phyloP scores from a whole-genome alignment of 1,140 invertebrate genomes.

The Pissodes strobi region DNA sequence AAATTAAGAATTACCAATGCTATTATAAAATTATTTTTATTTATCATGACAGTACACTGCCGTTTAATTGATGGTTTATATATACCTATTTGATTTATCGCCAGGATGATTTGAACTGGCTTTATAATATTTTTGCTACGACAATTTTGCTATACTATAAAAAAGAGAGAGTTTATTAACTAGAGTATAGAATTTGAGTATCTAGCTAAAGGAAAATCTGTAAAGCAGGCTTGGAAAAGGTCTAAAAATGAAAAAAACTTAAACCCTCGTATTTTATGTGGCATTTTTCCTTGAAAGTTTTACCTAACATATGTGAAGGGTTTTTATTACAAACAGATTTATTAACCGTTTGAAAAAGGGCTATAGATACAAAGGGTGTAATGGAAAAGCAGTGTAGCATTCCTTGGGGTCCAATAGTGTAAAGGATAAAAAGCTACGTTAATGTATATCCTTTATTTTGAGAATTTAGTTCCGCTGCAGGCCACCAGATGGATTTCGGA shows the following conservation, averaged over 20 bases:
- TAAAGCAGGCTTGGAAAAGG: too few relatives aligned
- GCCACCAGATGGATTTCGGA: constrained; percentile 31
- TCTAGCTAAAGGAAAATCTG: constrained; percentile 7
- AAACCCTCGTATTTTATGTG: constrained; percentile 11
- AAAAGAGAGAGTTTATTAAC: too few relatives aligned
- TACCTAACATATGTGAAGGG: constrained; percentile 24
- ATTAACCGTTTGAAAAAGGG: constrained; percentile 31
- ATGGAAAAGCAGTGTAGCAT: constrained; percentile 32
- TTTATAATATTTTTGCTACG: too few relatives aligned
- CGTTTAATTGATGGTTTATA: too few relatives aligned
- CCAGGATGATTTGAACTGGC: too few relatives aligned
- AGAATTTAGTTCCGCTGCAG: constrained; percentile 26
- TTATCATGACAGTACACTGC: too few relatives aligned
- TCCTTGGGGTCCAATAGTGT: constrained; percentile 30
- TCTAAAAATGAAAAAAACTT: constrained; percentile 21
- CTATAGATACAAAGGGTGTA: constrained; percentile 32
- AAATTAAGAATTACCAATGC: too few relatives aligned
- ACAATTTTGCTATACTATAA: too few relatives aligned
- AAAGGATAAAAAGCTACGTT: constrained; percentile 25
- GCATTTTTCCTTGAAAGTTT: constrained; percentile 24
- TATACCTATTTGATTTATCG: too few relatives aligned
- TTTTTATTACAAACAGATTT: constrained; percentile 34
- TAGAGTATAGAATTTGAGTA: too few relatives aligned
- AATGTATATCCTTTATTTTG: constrained; percentile 35
- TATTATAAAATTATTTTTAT: too few relatives aligned